Percentiles rank a stretch among this genome's conserved stretches.
Evolutionary conservation across 1,140 invertebrate genomes (phyloP).

Genomic region (Anoplolepis gracilipes): DNA sequence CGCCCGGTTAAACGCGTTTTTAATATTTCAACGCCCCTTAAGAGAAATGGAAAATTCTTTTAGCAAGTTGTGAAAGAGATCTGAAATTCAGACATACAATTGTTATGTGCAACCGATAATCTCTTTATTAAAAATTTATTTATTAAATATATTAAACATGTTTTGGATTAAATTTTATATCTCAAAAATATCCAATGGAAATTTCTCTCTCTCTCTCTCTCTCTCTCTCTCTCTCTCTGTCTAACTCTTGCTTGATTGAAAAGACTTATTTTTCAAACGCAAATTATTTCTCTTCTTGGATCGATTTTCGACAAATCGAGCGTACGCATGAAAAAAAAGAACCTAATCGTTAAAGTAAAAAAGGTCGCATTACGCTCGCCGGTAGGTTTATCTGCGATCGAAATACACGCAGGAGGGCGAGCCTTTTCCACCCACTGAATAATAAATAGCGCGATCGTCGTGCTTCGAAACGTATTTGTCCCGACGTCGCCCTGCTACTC

Average conservation of each 20-base stretch:
- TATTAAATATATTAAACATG: not conserved
- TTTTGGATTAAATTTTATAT: not conserved
- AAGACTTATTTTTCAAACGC: conserved; percentile 11
- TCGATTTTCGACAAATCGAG: conserved; percentile 49
- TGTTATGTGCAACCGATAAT: conserved; percentile 27
- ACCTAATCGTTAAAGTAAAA: conserved; percentile 74
- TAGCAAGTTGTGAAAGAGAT: not conserved
- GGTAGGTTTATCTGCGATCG: conserved; percentile 74
- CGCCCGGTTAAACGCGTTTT: conserved; percentile 41
- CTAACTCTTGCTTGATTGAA: not conserved
- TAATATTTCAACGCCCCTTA: conserved; percentile 16
- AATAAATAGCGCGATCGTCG: conserved; percentile 72
- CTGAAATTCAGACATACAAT: conserved; percentile 7
- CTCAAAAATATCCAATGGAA: not conserved
- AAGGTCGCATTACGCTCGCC: conserved; percentile 66
- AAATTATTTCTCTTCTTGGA: conserved; percentile 27
- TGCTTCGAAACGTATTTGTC: conserved; percentile 75
- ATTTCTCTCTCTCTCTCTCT: not conserved
- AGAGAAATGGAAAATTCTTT: not conserved
- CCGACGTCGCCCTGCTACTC: conserved; percentile 60
- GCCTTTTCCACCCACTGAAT: conserved; percentile 71
- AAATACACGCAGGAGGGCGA: conserved; percentile 63
- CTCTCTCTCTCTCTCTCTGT: not conserved
- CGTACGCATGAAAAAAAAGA: conserved; percentile 68
- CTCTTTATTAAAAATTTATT: too few species aligned